A percentile compares a stretch with the other conserved stretches of the same genome.
These are phyloP conservation scores for Laupala kohalensis DNA, from an alignment of 1,140 invertebrate species.

Conservation along the genomic window DNA sequence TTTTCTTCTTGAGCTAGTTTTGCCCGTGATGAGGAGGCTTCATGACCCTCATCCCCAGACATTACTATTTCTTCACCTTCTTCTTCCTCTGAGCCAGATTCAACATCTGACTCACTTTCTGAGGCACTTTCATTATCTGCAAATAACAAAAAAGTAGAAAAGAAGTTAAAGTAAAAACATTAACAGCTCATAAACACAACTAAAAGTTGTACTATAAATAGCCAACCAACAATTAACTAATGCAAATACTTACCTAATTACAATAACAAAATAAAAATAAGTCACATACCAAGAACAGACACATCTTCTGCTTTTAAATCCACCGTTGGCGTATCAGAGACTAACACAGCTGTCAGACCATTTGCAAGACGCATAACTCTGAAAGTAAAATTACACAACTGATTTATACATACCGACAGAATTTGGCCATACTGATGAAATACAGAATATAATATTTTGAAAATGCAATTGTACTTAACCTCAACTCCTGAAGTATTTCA, in stretches of 20 bases:
- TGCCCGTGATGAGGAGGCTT: background rate
- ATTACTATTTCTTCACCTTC: background rate
- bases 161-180: too few relatives aligned
- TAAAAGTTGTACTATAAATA: background rate
- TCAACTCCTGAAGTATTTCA: background rate
- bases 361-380: slow-evolving; percentile 50
- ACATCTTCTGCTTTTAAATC: background rate
- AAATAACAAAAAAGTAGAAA: background rate
- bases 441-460: too few relatives aligned
- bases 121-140: background rate
- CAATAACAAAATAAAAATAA: background rate
- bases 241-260: background rate
- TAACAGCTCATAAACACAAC: too few relatives aligned
- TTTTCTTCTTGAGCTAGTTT: background rate
- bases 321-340: slow-evolving; percentile 38
- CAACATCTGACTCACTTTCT: background rate
- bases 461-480: too few relatives aligned
- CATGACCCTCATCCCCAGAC: background rate
- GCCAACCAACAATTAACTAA: background rate
- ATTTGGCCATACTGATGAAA: too few relatives aligned
- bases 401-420: background rate
- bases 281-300: background rate
- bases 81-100: background rate
- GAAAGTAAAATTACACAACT: slow-evolving; percentile 16
- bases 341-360: slow-evolving; percentile 50